Base-by-base conservation (phyloP, 2,797 vertebrate species). In the Fistularia commersonii region DNA sequence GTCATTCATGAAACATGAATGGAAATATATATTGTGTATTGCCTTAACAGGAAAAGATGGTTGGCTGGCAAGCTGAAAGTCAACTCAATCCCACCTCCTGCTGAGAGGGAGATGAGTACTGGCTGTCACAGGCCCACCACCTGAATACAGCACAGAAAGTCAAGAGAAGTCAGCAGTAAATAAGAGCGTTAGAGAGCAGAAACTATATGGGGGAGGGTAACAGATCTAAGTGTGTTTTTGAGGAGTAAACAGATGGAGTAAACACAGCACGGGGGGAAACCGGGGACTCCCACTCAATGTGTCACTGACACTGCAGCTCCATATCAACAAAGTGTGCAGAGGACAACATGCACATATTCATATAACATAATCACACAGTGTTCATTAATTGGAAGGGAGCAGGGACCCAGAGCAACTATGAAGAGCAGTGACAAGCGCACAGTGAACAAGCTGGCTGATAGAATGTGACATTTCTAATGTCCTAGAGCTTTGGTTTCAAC, bases 181-280 rank as follows among this genome's bases (percentile, higher is more conserved):
- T 82, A 83, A 80, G 70, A 76, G 80, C 68, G 72, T 74, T 43
- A 77, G 68, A 75, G 69, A 71, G 57, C 48, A 72, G 72, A 77
- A 45, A 57, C 42, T 33, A 66, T 51, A 64, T 59, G 63, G 45
- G 74, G 64, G 69, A 54, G 54, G 66, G 72, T 83, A 83, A 87
- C 87, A 83, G 82, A 86, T 90, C 87, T 88, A 68, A 86, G 77
- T 80, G 67, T 77, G 72, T 81, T 66, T 77, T 77, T 14, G 68
- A 75, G 77, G 69, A 82, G 80, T 81, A 83, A 85, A 87, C 76
- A 87, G 79, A 84, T 76, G 81, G 77, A 87, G 88, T 88, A 88
- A 87, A 88, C 85, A 88, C 80, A 80, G 85, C 71, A 66, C 46
- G 68, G 70, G 70, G 79, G 80, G 76, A 81, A 86, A 84, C 78